phyloP scores from a whole-genome alignment of 1,140 invertebrate genomes.

The Zaprionus kolodkinae region DNA sequence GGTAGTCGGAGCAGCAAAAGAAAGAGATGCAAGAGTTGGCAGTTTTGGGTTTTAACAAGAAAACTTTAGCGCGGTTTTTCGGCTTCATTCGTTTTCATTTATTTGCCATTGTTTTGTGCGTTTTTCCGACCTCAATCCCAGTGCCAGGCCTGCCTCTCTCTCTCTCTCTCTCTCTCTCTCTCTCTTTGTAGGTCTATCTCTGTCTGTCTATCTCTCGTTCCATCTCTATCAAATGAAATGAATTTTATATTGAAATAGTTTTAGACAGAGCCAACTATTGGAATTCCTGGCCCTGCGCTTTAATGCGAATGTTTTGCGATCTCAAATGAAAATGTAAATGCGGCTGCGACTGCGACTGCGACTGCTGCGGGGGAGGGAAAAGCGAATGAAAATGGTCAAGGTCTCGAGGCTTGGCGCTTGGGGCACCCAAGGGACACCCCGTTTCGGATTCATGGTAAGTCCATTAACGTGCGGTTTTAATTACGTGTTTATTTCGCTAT shows the following conservation, averaged over 20 bases:
- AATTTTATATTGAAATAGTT: conserved; percentile 82
- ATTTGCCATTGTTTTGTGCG: conserved; percentile 52
- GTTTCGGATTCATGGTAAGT: conserved; percentile 34
- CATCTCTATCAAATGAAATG: conserved; percentile 67
- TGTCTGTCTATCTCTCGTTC: conserved; percentile 14
- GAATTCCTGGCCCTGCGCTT: conserved; percentile 34
- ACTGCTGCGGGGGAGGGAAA: not conserved
- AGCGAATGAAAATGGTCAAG: conserved; percentile 29
- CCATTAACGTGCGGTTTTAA: conserved; percentile 76
- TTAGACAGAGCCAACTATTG: conserved; percentile 54
- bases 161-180: not conserved
- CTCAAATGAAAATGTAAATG: conserved; percentile 37
- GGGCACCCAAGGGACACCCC: not conserved
- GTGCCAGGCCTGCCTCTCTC: not conserved
- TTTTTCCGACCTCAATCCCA: conserved; percentile 13
- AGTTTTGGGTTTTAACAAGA: conserved; percentile 63
- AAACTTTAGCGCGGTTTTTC: conserved; percentile 66
- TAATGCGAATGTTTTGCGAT: conserved; percentile 38
- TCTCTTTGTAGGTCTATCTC: not conserved
- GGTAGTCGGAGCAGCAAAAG: conserved; percentile 20
- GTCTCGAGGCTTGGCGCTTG: not conserved
- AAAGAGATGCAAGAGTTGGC: conserved; percentile 22
- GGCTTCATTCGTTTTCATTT: conserved; percentile 65
- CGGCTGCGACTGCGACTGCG: conserved; percentile 23
- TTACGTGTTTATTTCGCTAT: conserved; percentile 73